Evolutionary conservation across 1,140 invertebrate species (phyloP).

Genomic region (Papilio machaon): DNA sequence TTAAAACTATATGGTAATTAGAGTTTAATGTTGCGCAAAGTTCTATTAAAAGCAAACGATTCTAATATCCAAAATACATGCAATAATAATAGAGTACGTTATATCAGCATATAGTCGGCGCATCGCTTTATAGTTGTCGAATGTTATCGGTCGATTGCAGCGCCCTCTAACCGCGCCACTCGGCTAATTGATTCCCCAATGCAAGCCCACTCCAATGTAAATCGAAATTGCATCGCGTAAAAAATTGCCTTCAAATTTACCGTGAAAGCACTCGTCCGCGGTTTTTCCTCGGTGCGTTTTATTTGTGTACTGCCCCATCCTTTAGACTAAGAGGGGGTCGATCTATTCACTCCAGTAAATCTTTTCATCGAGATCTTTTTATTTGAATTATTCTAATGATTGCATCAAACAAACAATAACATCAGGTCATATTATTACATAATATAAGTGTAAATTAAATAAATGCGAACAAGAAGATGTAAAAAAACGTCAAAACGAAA

Average conservation of each 20-base stretch:
- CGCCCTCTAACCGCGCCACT: conserved; percentile 27
- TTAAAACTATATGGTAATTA: too few species aligned
- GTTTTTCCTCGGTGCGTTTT: conserved; percentile 25
- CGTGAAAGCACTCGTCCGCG: conserved; percentile 29
- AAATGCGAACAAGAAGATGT: too few species aligned
- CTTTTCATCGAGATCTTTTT: background rate
- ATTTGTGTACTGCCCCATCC: conserved; percentile 23
- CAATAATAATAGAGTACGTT: background rate
- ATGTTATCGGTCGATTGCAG: conserved; percentile 32
- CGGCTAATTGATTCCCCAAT: conserved; percentile 38
- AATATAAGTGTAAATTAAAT: too few species aligned
- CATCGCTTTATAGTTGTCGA: conserved; percentile 20
- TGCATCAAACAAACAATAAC: background rate
- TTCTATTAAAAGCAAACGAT: background rate
- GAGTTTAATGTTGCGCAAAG: background rate
- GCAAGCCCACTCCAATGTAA: conserved; percentile 32
- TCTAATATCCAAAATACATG: background rate
- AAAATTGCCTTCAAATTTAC: conserved; percentile 39
- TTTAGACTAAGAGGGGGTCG: conserved; percentile 23
- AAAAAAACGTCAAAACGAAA: too few species aligned
- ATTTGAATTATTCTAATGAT: background rate
- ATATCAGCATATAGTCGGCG: background rate
- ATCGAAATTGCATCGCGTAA: conserved; percentile 33
- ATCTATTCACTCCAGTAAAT: conserved; percentile 4
- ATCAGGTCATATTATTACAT: too few species aligned